These are phyloP conservation scores for Hedya salicella DNA, from an alignment of 2,888 invertebrate species.

Conservation along the genomic window DNA sequence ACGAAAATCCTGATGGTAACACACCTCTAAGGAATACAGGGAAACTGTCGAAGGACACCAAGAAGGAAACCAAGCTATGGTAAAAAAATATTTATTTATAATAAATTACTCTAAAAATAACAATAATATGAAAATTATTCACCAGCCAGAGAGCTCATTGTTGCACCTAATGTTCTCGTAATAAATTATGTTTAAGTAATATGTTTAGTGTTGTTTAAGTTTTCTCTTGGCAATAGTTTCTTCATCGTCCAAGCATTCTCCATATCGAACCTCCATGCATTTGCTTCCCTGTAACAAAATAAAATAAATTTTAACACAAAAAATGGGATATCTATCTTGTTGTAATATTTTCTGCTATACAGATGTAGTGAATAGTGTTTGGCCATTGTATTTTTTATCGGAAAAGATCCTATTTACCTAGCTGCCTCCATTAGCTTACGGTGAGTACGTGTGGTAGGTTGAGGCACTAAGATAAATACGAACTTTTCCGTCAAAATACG, in stretches of 20 bases:
- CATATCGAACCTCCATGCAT: conserved; percentile 86
- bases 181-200: conserved; percentile 50
- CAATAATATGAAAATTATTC: conserved; percentile 30
- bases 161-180: conserved; percentile 30
- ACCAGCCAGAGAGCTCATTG: conserved; percentile 21
- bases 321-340: conserved; percentile 46
- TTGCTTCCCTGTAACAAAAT: conserved; percentile 83
- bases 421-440: no score
- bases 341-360: no score
- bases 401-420: no score
- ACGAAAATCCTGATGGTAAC: no score
- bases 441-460: no score
- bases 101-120: conserved; percentile 26
- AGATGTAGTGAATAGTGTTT: no score
- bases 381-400: no score
- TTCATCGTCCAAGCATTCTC: conserved; percentile 83
- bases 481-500: no score
- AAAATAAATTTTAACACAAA: no score
- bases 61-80: background rate
- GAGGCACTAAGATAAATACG: no score
- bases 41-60: no score
- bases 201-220: conserved; percentile 59
- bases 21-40: no score
- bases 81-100: conserved; percentile 18
- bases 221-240: conserved; percentile 71